Evolutionary conservation across 2,888 invertebrate genomes (phyloP).

Genomic region (Rhaphigaster nebulosa): DNA sequence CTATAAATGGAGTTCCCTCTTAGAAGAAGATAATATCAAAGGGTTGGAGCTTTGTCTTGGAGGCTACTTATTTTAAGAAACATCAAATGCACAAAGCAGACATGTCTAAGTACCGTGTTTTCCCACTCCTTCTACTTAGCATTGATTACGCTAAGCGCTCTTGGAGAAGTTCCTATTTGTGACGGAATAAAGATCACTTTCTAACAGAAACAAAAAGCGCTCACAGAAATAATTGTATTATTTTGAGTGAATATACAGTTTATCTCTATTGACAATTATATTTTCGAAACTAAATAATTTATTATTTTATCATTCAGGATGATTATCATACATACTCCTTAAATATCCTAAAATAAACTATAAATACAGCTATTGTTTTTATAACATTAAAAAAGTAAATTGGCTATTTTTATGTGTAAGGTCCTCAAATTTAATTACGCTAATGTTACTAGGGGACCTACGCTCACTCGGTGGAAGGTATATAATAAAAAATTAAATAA

Average conservation of each 20-base stretch:
- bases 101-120: conserved; percentile 1
- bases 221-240: neutral
- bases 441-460: no score
- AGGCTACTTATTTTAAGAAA: conserved; percentile 27
- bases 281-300: neutral
- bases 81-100: conserved; percentile 29
- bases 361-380: no score
- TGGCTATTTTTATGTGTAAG: no score
- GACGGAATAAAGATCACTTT: neutral
- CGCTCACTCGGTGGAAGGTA: no score
- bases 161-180: neutral
- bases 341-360: no score
- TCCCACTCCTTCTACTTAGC: conserved; percentile 4
- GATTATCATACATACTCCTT: no score
- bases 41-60: neutral
- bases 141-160: conserved; percentile 37
- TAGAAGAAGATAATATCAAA: neutral
- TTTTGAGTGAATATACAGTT: neutral
- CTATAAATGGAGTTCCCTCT: conserved; percentile 1
- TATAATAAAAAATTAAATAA: no score
- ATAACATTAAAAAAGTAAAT: no score
- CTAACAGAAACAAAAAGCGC: neutral
- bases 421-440: no score
- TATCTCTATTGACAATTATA: neutral
- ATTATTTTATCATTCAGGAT: neutral